Evolutionary conservation across 1,140 invertebrate species (phyloP), one percentile per base, ranked within the genome.

Genomic region (Mylabris phalerata): DNA sequence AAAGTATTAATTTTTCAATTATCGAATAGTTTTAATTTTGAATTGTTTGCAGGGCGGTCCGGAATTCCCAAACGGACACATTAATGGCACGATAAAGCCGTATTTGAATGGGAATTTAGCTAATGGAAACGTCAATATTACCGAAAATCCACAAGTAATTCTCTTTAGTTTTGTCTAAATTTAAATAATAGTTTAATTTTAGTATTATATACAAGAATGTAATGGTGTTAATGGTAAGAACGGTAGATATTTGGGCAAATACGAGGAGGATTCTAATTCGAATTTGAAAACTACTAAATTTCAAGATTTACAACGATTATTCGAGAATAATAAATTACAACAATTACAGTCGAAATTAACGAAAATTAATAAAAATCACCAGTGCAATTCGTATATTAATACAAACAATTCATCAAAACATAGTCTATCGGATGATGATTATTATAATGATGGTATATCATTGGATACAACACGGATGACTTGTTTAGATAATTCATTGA

Each of bases 71-170:
- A 71, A 71, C 59, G 63, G 65, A 9, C 64, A 71, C 26, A 44
- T 63, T 32, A 72, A 71, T 46, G 69, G 68, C 42, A 54, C 49
- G 2, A 43, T 56, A 9, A 71, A 71, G 55, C 55, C 59, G 2
- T 65, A 73, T 52, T 63, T 72, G 24, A 78, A 80, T 62, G 77
- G 77, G 27, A 71, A 75, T 52, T 65, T 70, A 27, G 39, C 62
- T 6, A 70, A 68, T 51, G 75, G 75, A 46, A 71, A 75, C 67
- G 68, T 79, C 48, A 71, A 75, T 55, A 79, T 80, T 43, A 79
- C 75, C 42, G 78, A 80, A 71, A 80, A 80, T 73, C 77, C 79
- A 47, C 76, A 80, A 75, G 80, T 82, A 72, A 66, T 42, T 55
- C 6, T 55, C 9, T 27, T 47, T 55, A n/a, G 26, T 44, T 51